Evolutionary conservation across 2,113 vertebrate species (phyloP).

Genomic region (Sebastes fasciatus): DNA sequence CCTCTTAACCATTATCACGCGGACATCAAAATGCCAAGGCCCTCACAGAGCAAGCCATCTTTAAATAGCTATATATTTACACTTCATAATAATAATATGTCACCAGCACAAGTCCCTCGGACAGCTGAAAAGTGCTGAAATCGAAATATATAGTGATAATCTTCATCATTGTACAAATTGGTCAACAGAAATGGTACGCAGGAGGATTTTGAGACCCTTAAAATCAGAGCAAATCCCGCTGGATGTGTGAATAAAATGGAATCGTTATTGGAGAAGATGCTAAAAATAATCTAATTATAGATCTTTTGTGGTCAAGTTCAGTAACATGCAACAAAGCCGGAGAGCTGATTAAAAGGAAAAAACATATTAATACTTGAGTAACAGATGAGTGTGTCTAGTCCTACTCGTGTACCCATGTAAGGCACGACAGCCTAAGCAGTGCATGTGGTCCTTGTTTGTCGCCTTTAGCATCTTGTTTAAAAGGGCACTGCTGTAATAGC

Average conservation of each 20-base stretch:
- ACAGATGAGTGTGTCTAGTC: constrained; percentile 30
- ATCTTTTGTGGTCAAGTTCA: constrained; percentile 45
- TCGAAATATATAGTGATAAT: constrained; percentile 52
- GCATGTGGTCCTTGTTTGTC: constrained; percentile 24
- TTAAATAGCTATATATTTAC: constrained; percentile 65
- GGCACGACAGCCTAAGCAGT: constrained; percentile 65
- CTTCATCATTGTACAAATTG: constrained; percentile 56
- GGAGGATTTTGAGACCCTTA: not conserved
- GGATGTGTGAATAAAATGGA: constrained; percentile 33
- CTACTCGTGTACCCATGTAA: constrained; percentile 55
- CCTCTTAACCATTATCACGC: constrained; percentile 69
- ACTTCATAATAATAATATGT: constrained; percentile 42
- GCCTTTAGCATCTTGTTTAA: constrained; percentile 23
- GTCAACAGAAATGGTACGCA: constrained; percentile 36
- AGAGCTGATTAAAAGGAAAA: constrained; percentile 17
- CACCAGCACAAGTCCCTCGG: constrained; percentile 50
- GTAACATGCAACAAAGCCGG: constrained; percentile 51
- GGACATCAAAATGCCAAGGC: constrained; percentile 43
- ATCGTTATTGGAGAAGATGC: constrained; percentile 34
- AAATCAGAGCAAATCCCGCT: constrained; percentile 30
- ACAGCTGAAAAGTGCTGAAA: constrained; percentile 64
- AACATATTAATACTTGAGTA: constrained; percentile 32
- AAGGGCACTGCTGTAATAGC: constrained; percentile 13
- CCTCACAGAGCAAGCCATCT: constrained; percentile 44
- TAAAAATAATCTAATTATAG: constrained; percentile 14